A percentile compares a stretch with the other conserved stretches of the same genome.
Evolutionary conservation across 2,113 vertebrate species (phyloP).

Genomic region (Seriola aureovittata): DNA sequence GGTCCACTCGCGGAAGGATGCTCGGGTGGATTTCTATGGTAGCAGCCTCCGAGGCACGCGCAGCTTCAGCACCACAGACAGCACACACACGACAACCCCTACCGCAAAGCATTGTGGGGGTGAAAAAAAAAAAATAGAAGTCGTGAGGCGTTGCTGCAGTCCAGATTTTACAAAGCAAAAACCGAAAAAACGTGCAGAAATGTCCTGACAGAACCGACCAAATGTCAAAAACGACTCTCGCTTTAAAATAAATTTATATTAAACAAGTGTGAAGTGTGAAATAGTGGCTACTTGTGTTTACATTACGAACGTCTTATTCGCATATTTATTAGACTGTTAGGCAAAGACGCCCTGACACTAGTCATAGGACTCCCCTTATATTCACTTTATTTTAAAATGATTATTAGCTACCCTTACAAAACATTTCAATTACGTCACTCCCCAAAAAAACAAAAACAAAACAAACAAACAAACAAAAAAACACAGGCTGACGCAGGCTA

Average conservation of each 20-base stretch:
- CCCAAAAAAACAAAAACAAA: no score
- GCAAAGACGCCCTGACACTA: not conserved
- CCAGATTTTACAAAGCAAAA: conserved; percentile 37
- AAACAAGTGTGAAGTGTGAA: not conserved
- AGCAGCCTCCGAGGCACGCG: conserved; percentile 77
- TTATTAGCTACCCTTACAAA: not conserved
- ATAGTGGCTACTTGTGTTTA: no score
- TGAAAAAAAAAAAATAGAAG: conserved; percentile 53
- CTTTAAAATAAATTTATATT: no score
- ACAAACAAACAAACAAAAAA: not conserved
- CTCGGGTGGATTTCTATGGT: conserved; percentile 66
- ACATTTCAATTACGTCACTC: conserved; percentile 38
- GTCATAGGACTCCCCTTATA: not conserved
- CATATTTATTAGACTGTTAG: not conserved
- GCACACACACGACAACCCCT: conserved; percentile 63
- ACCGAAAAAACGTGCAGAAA: not conserved
- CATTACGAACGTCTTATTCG: not conserved
- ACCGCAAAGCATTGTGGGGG: conserved; percentile 89
- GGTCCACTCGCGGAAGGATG: conserved; percentile 65
- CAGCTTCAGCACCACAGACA: conserved; percentile 92
- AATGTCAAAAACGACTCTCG: not conserved
- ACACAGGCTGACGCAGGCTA: not conserved
- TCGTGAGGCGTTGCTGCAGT: conserved; percentile 80
- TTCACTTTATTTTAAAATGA: not conserved
- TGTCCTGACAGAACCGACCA: not conserved